A percentile compares a stretch with the other conserved stretches of the same genome.
Conservation (phyloP, 1,140 invertebrate species). For the Teleopsis dalmanni region DNA sequence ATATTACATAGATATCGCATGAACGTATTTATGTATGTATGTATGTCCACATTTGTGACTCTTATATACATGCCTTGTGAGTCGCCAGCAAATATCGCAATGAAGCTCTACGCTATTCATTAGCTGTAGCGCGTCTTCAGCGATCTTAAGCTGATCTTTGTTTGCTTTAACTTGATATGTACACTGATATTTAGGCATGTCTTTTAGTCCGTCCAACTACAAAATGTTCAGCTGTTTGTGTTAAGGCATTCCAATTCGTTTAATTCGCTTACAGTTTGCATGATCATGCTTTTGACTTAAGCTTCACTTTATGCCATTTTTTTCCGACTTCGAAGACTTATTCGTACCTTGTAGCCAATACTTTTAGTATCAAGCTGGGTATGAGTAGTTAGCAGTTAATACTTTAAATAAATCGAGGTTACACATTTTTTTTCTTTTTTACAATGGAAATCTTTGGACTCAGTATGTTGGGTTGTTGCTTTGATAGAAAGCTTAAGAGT, state of each 20-base stretch:
- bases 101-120: not conserved
- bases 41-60: not conserved
- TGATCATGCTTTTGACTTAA: constrained; percentile 8
- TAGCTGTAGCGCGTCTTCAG: not conserved
- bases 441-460: no score
- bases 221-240: not conserved
- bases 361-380: not conserved
- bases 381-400: constrained; percentile 40
- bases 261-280: constrained; percentile 9
- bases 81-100: not conserved
- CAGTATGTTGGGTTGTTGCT: no score
- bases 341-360: not conserved
- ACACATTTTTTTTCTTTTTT: constrained; percentile 28
- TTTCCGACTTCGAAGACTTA: no score
- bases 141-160: constrained; percentile 6
- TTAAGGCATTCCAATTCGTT: no score
- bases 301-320: constrained; percentile 1
- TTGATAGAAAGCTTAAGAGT: not conserved
- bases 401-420: constrained; percentile 44
- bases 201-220: no score
- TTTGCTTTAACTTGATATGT: not conserved
- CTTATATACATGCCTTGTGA: no score
- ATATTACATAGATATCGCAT: not conserved
- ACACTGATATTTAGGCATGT: not conserved
- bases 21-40: constrained; percentile 1